A percentile compares a stretch with the other conserved stretches of the same genome.
phyloP scores from a whole-genome alignment of 2,888 invertebrate species.

The Margaritifera margaritifera region DNA sequence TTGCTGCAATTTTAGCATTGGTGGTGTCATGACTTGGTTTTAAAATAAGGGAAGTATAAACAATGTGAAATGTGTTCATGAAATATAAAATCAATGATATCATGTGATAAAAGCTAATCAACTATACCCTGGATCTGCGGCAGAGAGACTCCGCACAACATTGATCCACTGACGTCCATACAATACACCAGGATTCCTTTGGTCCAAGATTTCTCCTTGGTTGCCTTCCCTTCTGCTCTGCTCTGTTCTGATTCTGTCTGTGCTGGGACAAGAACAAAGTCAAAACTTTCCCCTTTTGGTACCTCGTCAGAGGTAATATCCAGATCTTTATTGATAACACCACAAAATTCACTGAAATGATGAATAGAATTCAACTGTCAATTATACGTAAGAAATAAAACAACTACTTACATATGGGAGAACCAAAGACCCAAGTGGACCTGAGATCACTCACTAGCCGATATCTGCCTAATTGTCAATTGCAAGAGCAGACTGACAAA shows the following conservation, averaged over 20 bases:
- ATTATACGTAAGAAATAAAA: not conserved
- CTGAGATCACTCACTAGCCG: too few species aligned
- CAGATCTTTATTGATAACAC: conserved; percentile 41
- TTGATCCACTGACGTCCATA: conserved; percentile 66
- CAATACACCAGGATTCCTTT: conserved; percentile 61
- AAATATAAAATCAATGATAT: too few species aligned
- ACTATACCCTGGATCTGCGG: conserved; percentile 58
- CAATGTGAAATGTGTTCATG: too few species aligned
- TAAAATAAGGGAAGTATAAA: too few species aligned
- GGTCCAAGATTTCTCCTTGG: conserved; percentile 34
- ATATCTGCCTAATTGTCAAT: too few species aligned
- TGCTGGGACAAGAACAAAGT: conserved; percentile 56
- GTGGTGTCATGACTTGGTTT: too few species aligned
- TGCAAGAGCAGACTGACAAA: too few species aligned
- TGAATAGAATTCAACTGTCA: not conserved
- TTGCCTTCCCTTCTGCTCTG: conserved; percentile 23
- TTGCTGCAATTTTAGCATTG: too few species aligned
- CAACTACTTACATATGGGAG: not conserved
- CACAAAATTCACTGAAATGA: conserved; percentile 37
- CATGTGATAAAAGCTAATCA: not conserved
- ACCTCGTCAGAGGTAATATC: conserved; percentile 56
- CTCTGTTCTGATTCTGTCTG: conserved; percentile 18
- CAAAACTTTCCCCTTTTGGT: conserved; percentile 50
- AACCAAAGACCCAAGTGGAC: not conserved
- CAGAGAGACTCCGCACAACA: conserved; percentile 41